Evolutionary conservation across 2,888 invertebrate species (phyloP).

Genomic region (Rhimphoctona megacephalus): DNA sequence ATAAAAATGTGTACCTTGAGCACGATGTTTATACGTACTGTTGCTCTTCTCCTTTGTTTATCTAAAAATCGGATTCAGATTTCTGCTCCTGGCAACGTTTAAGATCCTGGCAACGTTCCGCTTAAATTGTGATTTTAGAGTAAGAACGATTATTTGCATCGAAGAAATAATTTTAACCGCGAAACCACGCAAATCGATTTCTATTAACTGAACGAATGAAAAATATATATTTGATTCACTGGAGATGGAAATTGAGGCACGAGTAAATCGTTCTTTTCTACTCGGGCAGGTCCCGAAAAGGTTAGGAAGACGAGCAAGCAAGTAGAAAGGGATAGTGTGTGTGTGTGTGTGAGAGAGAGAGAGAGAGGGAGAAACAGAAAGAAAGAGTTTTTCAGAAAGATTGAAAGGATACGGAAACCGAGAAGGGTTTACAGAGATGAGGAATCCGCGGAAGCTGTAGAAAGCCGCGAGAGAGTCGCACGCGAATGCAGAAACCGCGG

Average conservation of each 20-base stretch:
- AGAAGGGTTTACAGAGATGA: conserved; percentile 54
- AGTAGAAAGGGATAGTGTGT: background rate
- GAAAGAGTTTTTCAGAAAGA: background rate
- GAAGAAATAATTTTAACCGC: no score
- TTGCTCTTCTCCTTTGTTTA: no score
- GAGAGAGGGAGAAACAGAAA: background rate
- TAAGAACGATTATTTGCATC: no score
- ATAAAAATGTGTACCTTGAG: no score
- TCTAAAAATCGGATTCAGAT: no score
- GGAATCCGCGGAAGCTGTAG: conserved; percentile 72
- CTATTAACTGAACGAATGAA: no score
- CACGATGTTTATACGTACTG: no score
- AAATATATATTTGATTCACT: background rate
- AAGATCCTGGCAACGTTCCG: no score
- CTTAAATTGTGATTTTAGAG: no score
- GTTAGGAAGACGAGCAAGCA: background rate
- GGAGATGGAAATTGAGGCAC: background rate
- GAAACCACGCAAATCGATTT: no score
- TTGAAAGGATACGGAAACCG: background rate
- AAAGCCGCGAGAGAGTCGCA: conserved; percentile 82
- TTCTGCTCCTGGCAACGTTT: no score
- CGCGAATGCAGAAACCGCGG: conserved; percentile 82
- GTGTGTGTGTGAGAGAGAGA: no score
- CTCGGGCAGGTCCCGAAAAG: background rate
- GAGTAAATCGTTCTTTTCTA: background rate